phyloP scores from a whole-genome alignment of 2,888 invertebrate genomes.

The Vanessa cardui region DNA sequence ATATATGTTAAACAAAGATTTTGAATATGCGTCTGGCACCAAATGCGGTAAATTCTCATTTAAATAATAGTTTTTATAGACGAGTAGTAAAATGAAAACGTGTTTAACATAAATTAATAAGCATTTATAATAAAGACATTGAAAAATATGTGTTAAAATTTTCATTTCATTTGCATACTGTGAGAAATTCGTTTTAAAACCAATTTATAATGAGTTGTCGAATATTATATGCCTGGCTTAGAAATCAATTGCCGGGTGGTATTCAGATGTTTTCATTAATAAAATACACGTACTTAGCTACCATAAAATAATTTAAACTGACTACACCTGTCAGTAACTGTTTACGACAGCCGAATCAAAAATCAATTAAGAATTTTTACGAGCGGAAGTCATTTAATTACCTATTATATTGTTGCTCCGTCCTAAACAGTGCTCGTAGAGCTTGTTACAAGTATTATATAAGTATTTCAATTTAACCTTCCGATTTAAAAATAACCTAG shows the following conservation, averaged over 20 bases:
- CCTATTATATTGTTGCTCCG: slow-evolving; percentile 23
- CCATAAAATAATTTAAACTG: background rate
- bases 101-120: too few species aligned
- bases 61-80: too few species aligned
- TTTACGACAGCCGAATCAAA: slow-evolving; percentile 36
- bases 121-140: too few species aligned
- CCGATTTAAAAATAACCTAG: too few species aligned
- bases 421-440: slow-evolving; percentile 14
- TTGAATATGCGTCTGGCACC: too few species aligned
- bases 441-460: too few species aligned
- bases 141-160: too few species aligned
- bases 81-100: too few species aligned
- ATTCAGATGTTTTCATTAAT: background rate
- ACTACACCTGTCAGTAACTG: slow-evolving; percentile 32
- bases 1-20: too few species aligned
- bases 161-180: too few species aligned
- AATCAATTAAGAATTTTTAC: slow-evolving; percentile 43
- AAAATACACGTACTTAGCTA: background rate
- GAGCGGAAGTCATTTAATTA: slow-evolving; percentile 43
- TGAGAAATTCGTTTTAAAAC: background rate
- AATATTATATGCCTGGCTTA: background rate
- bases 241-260: background rate
- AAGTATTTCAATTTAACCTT: too few species aligned
- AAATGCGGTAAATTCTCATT: too few species aligned
- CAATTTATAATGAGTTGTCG: background rate